These are phyloP conservation scores for Volucella zonaria DNA, from an alignment of 2,888 invertebrate species.

Conservation along the genomic window DNA sequence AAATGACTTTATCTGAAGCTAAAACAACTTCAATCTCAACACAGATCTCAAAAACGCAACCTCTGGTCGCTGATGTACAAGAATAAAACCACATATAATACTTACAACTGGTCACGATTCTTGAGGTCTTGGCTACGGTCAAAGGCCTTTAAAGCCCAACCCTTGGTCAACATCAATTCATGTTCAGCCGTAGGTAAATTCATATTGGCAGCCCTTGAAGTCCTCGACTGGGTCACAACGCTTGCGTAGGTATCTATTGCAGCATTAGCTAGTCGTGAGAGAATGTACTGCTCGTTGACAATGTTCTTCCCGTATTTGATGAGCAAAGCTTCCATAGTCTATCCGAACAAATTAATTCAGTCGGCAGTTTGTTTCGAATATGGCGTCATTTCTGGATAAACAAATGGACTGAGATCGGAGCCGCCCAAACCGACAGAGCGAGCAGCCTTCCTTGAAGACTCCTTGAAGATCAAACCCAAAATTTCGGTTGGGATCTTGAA, in stretches of 20 bases:
- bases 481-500: conserved; percentile 96
- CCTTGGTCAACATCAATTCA: conserved; percentile 90
- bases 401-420: conserved; percentile 86
- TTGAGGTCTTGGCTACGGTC: too few species aligned
- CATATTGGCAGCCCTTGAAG: conserved; percentile 87
- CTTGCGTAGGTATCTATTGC: conserved; percentile 95
- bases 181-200: conserved; percentile 88
- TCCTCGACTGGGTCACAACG: conserved; percentile 92
- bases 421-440: conserved; percentile 90
- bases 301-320: conserved; percentile 92
- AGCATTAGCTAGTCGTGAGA: conserved; percentile 93
- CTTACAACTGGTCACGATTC: too few species aligned
- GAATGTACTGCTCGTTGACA: conserved; percentile 94
- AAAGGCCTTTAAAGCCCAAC: conserved; percentile 93
- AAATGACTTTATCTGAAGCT: too few species aligned
- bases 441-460: conserved; percentile 92
- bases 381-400: conserved; percentile 88
- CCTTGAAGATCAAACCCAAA: conserved; percentile 93
- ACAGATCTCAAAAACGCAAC: too few species aligned
- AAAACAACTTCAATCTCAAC: too few species aligned
- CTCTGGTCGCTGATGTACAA: too few species aligned
- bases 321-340: conserved; percentile 89
- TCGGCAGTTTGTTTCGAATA: conserved; percentile 87
- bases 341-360: conserved; percentile 81
- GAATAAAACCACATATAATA: too few species aligned